Evolutionary conservation across 1,140 invertebrate genomes (phyloP).

Genomic region (Heliconius hermathena): DNA sequence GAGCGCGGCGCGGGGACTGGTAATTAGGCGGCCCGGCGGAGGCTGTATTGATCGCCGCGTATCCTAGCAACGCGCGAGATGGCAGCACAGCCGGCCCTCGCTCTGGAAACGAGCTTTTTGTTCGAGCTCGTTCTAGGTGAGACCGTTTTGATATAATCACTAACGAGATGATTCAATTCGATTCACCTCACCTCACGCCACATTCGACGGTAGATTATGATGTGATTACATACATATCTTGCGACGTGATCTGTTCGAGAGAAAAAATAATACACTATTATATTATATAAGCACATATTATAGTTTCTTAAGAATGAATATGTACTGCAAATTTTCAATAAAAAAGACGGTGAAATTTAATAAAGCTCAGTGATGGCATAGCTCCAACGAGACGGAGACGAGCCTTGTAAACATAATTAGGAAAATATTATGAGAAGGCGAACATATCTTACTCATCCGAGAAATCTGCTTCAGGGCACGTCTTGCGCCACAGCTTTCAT

Average conservation of each 20-base stretch:
- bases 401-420: conserved; percentile 66
- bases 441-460: conserved; percentile 53
- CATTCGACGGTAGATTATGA: conserved; percentile 52
- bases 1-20: conserved; percentile 47
- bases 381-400: conserved; percentile 40
- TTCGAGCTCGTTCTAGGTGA: conserved; percentile 71
- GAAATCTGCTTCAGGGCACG: conserved; percentile 50
- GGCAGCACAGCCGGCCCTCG: conserved; percentile 69
- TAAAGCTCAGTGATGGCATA: conserved; percentile 47
- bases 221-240: conserved; percentile 53
- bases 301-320: background rate
- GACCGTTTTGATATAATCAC: conserved; percentile 75
- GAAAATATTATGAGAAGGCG: conserved; percentile 55
- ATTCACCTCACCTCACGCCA: conserved; percentile 44
- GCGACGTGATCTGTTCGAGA: background rate
- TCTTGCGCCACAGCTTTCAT: conserved; percentile 29
- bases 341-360: conserved; percentile 50
- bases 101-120: conserved; percentile 66
- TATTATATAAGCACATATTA: background rate
- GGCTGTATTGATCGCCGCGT: conserved; percentile 79
- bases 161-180: conserved; percentile 70
- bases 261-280: background rate
- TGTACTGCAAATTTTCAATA: conserved; percentile 12
- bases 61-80: conserved; percentile 79
- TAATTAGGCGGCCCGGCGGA: conserved; percentile 80